Conservation (phyloP, 2,797 vertebrate genomes). For the Myiotriccus ornatus region DNA sequence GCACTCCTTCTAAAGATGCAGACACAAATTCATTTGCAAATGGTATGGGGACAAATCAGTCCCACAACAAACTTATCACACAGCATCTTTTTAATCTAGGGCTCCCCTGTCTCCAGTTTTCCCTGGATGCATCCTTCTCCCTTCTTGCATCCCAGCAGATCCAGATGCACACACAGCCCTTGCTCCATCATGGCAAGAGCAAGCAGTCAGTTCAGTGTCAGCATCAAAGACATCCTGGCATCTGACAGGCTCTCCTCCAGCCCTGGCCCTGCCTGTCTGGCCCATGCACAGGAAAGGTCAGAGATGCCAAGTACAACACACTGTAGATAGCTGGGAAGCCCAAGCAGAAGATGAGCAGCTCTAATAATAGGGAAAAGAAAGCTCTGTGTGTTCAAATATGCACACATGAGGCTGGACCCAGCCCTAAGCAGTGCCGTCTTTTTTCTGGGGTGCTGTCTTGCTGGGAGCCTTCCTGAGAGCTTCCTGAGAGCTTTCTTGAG, state of each 20-base stretch:
- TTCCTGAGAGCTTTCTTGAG: not conserved
- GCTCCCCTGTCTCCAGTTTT: not conserved
- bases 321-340: not conserved
- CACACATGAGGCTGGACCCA: not conserved
- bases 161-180: accelerated
- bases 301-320: not conserved
- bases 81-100: not conserved
- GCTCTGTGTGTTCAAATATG: not conserved
- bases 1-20: accelerated
- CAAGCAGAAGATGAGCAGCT: not conserved
- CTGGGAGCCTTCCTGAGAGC: not conserved
- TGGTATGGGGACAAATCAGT: accelerated
- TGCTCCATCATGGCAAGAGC: accelerated
- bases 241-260: not conserved
- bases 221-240: not conserved
- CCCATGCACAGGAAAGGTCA: not conserved
- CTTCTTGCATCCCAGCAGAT: not conserved
- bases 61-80: not conserved
- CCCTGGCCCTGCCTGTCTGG: not conserved
- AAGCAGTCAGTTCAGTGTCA: not conserved
- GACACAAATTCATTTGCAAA: not conserved
- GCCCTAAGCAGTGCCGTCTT: not conserved
- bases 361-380: not conserved
- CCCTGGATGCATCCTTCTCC: not conserved
- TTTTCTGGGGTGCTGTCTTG: not conserved